Evolutionary conservation across 1,140 invertebrate species (phyloP), one percentile per base, ranked within the genome.

Genomic region (Homarus americanus): DNA sequence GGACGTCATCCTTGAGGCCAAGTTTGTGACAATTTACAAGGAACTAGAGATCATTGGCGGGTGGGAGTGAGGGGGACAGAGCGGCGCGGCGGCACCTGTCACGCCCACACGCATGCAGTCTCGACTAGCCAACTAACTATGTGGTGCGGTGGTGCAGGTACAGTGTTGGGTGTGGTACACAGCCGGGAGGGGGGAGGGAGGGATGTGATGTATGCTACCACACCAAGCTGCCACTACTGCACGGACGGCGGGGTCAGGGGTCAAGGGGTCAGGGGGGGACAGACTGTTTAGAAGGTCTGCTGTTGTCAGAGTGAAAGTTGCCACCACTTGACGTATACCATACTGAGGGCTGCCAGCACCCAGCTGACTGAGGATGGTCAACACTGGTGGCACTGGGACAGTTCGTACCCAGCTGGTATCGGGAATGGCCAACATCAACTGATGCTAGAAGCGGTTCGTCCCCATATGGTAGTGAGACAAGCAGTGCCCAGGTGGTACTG

Each of bases 141-240:
- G 80, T 83, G 80, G 80, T 83, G 80, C 63, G 38, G 58, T 40
- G 80, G 75, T 78, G 38, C 75, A 80, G 83, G 34, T 72, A 66
- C 36, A 49, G 83, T 73, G 83, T 86, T n/a, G 44, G 36, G 82
- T 73, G 83, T 53, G 83, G 41, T 17, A 49, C 38, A 76, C 44
- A 75, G 72, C 69, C 20, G n/a, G 32, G 20, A 34, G 69, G 40
- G 83, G n/a, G 40, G 83, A 36, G 32, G 2, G 41, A 38, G 34
- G 17, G 38, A 72, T 72, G 66, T 84, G 82, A 83, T 38, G 83
- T 69, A 36, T 20, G 40, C 83, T 86, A 86, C 66, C 83, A 86
- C 83, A 86, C 83, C 83, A 76, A 86, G 83, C 83, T 73, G 83
- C 66, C 83, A 76, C 83, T 86, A 86, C 72, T 58, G 63, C 20